phyloP scores from a whole-genome alignment of 2,113 vertebrate genomes.

The Antigone vipio region DNA sequence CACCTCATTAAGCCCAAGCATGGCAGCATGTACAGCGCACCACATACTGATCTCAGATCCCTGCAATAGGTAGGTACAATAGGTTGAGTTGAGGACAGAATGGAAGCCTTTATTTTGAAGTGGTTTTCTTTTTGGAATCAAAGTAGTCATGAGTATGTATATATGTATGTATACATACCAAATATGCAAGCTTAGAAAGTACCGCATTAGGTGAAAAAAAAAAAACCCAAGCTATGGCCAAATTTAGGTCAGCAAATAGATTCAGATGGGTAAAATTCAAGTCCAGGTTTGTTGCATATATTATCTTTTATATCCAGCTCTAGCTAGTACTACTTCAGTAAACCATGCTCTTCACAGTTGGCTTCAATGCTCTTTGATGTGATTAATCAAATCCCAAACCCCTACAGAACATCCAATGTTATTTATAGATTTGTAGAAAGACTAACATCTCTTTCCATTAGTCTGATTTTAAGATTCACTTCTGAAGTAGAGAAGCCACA shows the following conservation, averaged over 20 bases:
- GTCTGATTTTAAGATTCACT: neutral
- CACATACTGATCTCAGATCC: conserved; percentile 46
- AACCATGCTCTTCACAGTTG: neutral
- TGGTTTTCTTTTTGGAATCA: neutral
- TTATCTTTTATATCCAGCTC: neutral
- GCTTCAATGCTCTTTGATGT: neutral
- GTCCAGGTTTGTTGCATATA: neutral
- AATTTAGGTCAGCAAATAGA: neutral
- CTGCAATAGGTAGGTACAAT: conserved; percentile 21
- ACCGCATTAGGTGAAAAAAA: neutral
- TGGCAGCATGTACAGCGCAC: neutral
- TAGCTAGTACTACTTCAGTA: neutral
- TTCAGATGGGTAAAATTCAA: neutral
- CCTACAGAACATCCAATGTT: neutral
- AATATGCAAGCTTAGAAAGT: neutral
- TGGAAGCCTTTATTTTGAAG: conserved; percentile 6
- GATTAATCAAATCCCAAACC: neutral
- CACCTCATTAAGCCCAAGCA: conserved; percentile 32
- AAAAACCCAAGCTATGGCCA: neutral
- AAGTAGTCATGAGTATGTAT: neutral
- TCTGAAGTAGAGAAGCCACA: neutral
- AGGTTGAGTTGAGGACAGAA: conserved; percentile 50
- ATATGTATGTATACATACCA: neutral
- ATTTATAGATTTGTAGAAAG: neutral
- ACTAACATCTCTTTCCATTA: neutral